phyloP scores from a whole-genome alignment of 2,113 vertebrate genomes.

The Leptodactylus fuscus region DNA sequence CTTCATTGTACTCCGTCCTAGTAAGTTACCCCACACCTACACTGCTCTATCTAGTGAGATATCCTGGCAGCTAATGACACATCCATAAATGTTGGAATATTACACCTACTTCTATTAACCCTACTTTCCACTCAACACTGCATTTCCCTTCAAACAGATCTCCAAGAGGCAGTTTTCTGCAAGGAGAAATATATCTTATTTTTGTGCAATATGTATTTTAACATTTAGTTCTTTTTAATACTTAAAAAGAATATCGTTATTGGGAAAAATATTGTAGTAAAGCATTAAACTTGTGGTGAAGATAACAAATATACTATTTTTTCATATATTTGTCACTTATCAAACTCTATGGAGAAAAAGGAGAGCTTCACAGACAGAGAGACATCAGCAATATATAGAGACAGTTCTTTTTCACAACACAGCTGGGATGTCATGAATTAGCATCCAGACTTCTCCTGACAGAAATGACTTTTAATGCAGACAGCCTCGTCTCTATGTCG shows the following conservation, averaged over 20 bases:
- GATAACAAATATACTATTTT: too few relatives aligned
- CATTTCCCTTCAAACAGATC: not conserved
- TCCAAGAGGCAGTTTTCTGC: not conserved
- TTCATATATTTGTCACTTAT: too few relatives aligned
- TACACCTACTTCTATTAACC: conserved; percentile 32
- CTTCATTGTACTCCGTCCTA: conserved; percentile 44
- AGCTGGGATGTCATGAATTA: too few relatives aligned
- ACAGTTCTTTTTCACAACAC: too few relatives aligned
- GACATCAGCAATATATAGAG: too few relatives aligned
- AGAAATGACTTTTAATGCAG: too few relatives aligned
- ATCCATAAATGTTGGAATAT: conserved; percentile 43
- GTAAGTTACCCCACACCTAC: conserved; percentile 50
- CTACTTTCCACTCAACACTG: not conserved
- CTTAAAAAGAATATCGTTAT: not conserved
- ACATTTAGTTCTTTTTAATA: not conserved
- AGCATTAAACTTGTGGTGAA: not conserved
- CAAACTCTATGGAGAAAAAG: too few relatives aligned
- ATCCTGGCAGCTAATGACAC: conserved; percentile 45
- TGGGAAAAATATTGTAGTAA: not conserved
- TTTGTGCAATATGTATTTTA: not conserved
- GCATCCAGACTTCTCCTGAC: too few relatives aligned
- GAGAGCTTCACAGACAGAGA: too few relatives aligned
- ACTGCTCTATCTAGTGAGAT: conserved; percentile 44
- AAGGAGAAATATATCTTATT: not conserved
- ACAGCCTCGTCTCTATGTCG: too few relatives aligned